Conservation (phyloP, 2,888 invertebrate species). For the Euplagia quadripunctaria region DNA sequence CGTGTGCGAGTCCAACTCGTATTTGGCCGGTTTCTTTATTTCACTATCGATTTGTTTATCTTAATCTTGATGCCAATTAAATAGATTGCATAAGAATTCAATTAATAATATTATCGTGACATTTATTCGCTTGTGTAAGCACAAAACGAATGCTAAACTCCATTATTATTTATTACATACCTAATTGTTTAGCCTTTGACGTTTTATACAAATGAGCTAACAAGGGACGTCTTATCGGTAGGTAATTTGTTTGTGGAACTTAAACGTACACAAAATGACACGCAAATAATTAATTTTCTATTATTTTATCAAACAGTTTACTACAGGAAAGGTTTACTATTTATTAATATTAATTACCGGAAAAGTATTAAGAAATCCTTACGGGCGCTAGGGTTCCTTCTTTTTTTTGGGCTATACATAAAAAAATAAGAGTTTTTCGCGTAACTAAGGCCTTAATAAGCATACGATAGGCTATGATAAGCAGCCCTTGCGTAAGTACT, state of each 20-base stretch:
- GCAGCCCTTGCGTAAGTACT: no score
- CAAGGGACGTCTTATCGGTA: slow-evolving; percentile 24
- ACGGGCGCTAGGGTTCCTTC: no score
- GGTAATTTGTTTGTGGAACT: slow-evolving; percentile 9
- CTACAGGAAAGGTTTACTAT: not conserved
- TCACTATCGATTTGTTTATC: not conserved
- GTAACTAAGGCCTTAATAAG: no score
- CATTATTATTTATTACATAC: slow-evolving; percentile 45
- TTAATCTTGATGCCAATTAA: slow-evolving; percentile 28
- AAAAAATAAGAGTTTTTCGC: no score
- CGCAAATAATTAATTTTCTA: slow-evolving; percentile 24
- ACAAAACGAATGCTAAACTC: slow-evolving; percentile 40
- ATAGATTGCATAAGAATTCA: slow-evolving; percentile 37
- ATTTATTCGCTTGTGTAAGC: slow-evolving; percentile 45
- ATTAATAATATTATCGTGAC: slow-evolving; percentile 53
- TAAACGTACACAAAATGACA: slow-evolving; percentile 24
- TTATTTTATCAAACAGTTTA: not conserved
- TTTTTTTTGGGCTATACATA: no score
- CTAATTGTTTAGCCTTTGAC: slow-evolving; percentile 57
- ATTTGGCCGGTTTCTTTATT: not conserved
- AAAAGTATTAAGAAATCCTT: not conserved
- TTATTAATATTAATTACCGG: not conserved
- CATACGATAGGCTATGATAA: no score
- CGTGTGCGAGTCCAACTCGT: no score
- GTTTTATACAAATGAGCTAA: slow-evolving; percentile 60